These are phyloP conservation scores for Oligia latruncula DNA, from an alignment of 2,888 invertebrate species.

Conservation along the genomic window DNA sequence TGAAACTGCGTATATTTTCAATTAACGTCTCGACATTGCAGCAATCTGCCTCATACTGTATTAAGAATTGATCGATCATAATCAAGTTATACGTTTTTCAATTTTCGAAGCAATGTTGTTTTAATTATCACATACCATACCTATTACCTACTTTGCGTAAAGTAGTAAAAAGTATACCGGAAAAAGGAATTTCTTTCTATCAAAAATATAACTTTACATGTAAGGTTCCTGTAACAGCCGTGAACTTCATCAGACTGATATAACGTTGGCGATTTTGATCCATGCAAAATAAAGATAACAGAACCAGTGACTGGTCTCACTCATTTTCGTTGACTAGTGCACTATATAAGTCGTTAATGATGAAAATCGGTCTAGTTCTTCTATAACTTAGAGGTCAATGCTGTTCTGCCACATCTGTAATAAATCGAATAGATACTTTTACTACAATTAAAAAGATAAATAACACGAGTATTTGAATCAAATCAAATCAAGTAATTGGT, in stretches of 20 bases:
- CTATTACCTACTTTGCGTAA: not conserved
- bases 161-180: not conserved
- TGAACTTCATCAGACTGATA: not conserved
- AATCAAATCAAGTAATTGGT: not conserved
- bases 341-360: not conserved
- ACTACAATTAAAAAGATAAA: not conserved
- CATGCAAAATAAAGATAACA: not conserved
- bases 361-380: not conserved
- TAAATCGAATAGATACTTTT: no score
- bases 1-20: conserved; percentile 39
- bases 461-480: not conserved
- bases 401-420: not conserved
- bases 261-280: not conserved
- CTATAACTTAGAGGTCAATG: not conserved
- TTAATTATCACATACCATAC: conserved; percentile 28
- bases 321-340: not conserved
- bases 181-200: not conserved
- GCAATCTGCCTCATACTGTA: conserved; percentile 41
- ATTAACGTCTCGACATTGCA: conserved; percentile 52
- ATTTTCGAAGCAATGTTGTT: conserved; percentile 33
- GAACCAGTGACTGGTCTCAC: no score
- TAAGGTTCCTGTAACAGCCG: not conserved
- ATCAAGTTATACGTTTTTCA: conserved; percentile 26
- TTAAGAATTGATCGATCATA: conserved; percentile 25
- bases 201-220: not conserved